Percentiles rank a stretch among this genome's conserved stretches.
phyloP scores from a whole-genome alignment of 37 sponge, comb jelly and placozoan species.

The Lycopodina hypogea region DNA sequence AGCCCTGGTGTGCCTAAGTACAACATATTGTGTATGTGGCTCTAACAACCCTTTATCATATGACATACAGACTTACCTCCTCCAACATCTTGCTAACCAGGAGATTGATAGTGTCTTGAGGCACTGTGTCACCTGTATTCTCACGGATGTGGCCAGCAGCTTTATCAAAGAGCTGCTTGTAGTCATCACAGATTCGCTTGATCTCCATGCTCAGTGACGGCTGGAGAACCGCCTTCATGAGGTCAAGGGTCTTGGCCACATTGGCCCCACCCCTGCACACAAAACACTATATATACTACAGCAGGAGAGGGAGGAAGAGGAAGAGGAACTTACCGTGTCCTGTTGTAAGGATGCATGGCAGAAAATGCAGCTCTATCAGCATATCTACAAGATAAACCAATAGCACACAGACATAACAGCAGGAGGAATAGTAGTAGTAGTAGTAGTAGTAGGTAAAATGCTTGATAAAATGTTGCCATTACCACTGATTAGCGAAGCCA shows the following conservation, averaged over 20 bases:
- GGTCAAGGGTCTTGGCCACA: conserved; percentile 70
- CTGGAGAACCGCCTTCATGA: conserved; percentile 73
- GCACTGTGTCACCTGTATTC: conserved; percentile 65
- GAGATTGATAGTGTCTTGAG: conserved; percentile 40
- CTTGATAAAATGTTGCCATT: too few species aligned
- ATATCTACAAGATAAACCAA: conserved; percentile 58
- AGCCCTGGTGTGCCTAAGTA: conserved; percentile 47
- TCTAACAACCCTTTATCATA: too few species aligned
- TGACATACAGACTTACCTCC: conserved; percentile 32
- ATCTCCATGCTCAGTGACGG: conserved; percentile 76
- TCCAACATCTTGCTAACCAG: conserved; percentile 66
- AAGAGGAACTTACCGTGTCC: conserved; percentile 54
- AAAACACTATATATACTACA: background rate
- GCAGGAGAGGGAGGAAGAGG: background rate
- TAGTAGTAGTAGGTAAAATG: too few species aligned
- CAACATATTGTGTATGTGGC: background rate
- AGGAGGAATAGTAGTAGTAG: background rate
- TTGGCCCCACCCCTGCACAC: conserved; percentile 52
- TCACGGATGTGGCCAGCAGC: conserved; percentile 70
- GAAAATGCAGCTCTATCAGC: conserved; percentile 71
- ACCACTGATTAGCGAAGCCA: too few species aligned
- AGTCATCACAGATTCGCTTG: conserved; percentile 66
- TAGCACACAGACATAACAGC: too few species aligned
- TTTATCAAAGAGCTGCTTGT: conserved; percentile 44
- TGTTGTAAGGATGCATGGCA: conserved; percentile 75